Percentiles rank a stretch among this genome's conserved stretches.
phyloP scores from a whole-genome alignment of 2,888 invertebrate genomes.

The Tillus elongatus region DNA sequence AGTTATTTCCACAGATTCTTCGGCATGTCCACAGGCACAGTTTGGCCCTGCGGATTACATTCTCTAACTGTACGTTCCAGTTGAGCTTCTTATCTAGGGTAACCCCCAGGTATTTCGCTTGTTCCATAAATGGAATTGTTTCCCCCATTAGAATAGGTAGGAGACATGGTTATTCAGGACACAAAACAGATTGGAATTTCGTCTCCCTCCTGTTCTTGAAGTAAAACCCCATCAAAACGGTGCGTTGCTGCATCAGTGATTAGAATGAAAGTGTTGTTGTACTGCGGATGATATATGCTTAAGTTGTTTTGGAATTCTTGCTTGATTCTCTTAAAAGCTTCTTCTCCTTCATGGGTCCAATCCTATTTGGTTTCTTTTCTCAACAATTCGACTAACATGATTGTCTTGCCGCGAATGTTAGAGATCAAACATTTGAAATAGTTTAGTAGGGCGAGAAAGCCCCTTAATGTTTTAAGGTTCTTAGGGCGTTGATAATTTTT shows the following conservation, averaged over 20 bases:
- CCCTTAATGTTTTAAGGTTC: slow-evolving; percentile 8
- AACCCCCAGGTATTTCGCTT: too few species aligned
- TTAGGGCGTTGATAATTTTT: slow-evolving; percentile 6
- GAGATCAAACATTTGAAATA: neutral
- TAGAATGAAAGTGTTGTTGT: slow-evolving; percentile 9
- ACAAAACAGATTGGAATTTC: neutral
- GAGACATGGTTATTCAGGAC: slow-evolving; percentile 3
- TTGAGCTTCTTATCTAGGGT: too few species aligned
- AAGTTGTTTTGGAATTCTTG: slow-evolving; percentile 5
- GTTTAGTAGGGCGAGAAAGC: slow-evolving; percentile 7
- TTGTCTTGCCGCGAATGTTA: slow-evolving; percentile 2
- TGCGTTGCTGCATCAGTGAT: slow-evolving; percentile 8
- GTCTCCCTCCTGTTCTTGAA: neutral
- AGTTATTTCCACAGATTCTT: too few species aligned
- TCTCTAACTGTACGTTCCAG: too few species aligned
- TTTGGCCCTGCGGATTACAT: too few species aligned
- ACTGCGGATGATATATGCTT: slow-evolving; percentile 8
- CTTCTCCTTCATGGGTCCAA: too few species aligned
- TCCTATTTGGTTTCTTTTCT: too few species aligned
- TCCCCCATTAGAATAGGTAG: too few species aligned
- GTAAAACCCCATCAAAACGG: neutral
- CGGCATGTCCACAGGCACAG: too few species aligned
- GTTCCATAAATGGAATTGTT: too few species aligned
- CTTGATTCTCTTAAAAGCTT: neutral
- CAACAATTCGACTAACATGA: slow-evolving; percentile 6